Evolutionary conservation across 1,140 invertebrate genomes (phyloP), one percentile per base, ranked within the genome.

Genomic region (Penaeus chinensis): DNA sequence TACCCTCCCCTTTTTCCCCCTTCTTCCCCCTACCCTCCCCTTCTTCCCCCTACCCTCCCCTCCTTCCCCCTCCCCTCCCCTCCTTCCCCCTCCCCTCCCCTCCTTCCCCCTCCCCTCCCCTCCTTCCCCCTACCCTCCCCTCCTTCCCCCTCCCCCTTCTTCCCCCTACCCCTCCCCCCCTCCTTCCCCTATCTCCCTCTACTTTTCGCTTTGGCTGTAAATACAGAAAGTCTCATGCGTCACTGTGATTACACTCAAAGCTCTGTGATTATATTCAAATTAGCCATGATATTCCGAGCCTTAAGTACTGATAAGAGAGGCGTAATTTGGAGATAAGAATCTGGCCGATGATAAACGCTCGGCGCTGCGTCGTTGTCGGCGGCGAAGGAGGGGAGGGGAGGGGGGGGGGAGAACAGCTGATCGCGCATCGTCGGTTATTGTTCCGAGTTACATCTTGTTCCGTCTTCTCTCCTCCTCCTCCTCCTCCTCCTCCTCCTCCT

Each of bases 251-350:
- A 74, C 27, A 74, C 42, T 3, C 71, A 74, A 27, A 74, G 11
- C 71, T 74, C 71, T 20, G 71, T 74, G 71, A 32, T 74, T 74
- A 74, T 27, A 74, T 74, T 27, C 71, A 74, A 74, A 74, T 74
- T 74, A 74, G 71, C 71, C 71, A 74, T 74, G 71, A 74, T 74
- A 74, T 32, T 74, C 27, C 24, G 27, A 74, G 71, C 71, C 42
- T 74, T 74, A 27, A 74, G 24, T 74, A 16, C 71, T 19, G 71
- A 27, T 24, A 74, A 74, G 24, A 32, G 71, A 27, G 71, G 18
- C 71, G 42, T 74, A 74, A 74, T 74, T 74, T 74, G 27, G 16
- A 19, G 71, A 74, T 74, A 74, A 74, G 71, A 4, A 74, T 74
- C 71, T 74, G 7, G 27, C 42, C 71, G n/a, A 27, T 74, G 71